phyloP scores from a whole-genome alignment of 35 echinoderm and acorn worm species.

The Ophiothrix spiculata region DNA sequence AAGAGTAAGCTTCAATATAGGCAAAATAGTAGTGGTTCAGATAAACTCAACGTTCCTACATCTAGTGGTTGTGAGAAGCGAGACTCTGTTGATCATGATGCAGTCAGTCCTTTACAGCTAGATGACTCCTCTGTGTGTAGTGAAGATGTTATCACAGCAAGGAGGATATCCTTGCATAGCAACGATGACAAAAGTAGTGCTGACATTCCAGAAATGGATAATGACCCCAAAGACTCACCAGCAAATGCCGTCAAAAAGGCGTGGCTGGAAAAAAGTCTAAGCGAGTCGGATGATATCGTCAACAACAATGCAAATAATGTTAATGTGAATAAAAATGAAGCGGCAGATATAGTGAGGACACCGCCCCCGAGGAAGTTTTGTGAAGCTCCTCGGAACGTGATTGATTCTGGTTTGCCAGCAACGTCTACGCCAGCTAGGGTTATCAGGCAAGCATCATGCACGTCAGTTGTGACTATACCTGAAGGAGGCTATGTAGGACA shows the following conservation, averaged over 20 bases:
- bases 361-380: neutral
- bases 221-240: neutral
- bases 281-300: neutral
- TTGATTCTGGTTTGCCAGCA: neutral
- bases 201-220: neutral
- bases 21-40: neutral
- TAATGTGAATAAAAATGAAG: slow-evolving; percentile 29
- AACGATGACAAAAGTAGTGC: neutral
- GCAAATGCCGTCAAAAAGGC: neutral
- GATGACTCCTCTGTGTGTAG: slow-evolving; percentile 42
- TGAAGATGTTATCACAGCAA: slow-evolving; percentile 39
- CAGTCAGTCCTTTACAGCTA: slow-evolving; percentile 20
- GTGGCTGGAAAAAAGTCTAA: neutral
- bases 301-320: slow-evolving; percentile 40
- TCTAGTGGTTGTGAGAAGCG: neutral
- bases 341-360: neutral
- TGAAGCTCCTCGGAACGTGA: neutral
- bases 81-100: neutral
- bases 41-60: neutral
- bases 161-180: slow-evolving; percentile 13
- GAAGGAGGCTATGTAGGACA: slow-evolving; percentile 67
- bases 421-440: slow-evolving; percentile 81
- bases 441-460: slow-evolving; percentile 52
- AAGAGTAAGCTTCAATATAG: neutral
- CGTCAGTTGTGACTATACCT: slow-evolving; percentile 60